Evolutionary conservation across 2,797 vertebrate genomes (phyloP).

Genomic region (Chromis chromis): DNA sequence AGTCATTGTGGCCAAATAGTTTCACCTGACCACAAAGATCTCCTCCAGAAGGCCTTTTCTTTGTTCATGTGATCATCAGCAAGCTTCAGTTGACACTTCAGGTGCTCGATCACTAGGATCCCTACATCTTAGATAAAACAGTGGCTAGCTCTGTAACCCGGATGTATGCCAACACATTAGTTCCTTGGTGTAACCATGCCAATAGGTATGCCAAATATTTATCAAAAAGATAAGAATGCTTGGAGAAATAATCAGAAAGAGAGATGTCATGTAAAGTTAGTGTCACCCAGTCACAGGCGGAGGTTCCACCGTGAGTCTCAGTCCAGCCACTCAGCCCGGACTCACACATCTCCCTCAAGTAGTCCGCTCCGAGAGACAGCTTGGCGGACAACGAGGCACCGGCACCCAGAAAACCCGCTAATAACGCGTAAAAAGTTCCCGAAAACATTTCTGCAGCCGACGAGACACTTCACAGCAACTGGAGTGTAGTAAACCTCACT

Average conservation of each 20-base stretch:
- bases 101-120: no score
- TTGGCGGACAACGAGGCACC: conserved; percentile 88
- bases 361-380: conserved; percentile 84
- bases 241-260: neutral
- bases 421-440: conserved; percentile 71
- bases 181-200: no score
- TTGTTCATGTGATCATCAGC: no score
- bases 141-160: no score
- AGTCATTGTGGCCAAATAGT: no score
- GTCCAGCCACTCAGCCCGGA: conserved; percentile 58
- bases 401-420: conserved; percentile 86
- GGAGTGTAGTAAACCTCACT: neutral
- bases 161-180: no score
- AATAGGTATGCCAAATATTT: neutral
- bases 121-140: no score
- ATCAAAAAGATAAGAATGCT: neutral
- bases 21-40: no score
- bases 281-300: conserved; percentile 81
- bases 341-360: conserved; percentile 79
- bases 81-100: no score
- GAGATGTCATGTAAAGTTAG: neutral
- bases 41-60: no score
- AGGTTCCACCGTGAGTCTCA: neutral
- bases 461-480: neutral
- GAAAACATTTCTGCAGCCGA: conserved; percentile 55